These are phyloP conservation scores for Epirrhoe alternata DNA, from an alignment of 2,888 invertebrate genomes.

Conservation along the genomic window DNA sequence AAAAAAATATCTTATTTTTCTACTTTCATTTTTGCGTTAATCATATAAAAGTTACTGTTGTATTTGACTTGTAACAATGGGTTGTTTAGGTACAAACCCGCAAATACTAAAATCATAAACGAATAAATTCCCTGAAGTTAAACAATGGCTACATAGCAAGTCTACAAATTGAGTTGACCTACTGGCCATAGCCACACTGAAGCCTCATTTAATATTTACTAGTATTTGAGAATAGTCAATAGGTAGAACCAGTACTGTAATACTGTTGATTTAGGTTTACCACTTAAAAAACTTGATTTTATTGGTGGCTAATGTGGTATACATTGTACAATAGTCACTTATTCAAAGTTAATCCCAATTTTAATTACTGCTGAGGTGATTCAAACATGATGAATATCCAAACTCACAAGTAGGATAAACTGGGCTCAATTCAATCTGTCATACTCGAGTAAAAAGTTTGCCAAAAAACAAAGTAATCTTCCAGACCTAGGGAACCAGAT, in stretches of 20 bases:
- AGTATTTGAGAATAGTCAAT: not conserved
- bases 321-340: too few species aligned
- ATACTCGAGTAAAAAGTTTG: not conserved
- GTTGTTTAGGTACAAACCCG: not conserved
- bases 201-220: constrained; percentile 6
- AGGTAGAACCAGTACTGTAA: not conserved
- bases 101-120: not conserved
- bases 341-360: too few species aligned
- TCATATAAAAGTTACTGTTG: not conserved
- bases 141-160: not conserved
- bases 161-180: constrained; percentile 2
- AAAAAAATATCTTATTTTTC: too few species aligned
- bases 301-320: too few species aligned
- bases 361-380: too few species aligned
- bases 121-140: not conserved
- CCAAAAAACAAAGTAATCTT: not conserved
- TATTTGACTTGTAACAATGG: not conserved
- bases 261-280: not conserved
- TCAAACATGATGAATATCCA: too few species aligned
- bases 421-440: too few species aligned
- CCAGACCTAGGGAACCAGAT: constrained; percentile 81
- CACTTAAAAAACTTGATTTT: too few species aligned
- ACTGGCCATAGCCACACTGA: not conserved
- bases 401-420: too few species aligned
- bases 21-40: too few species aligned